These are phyloP conservation scores for Ephialtes manifestator DNA, from an alignment of 2,888 invertebrate genomes.

Conservation along the genomic window DNA sequence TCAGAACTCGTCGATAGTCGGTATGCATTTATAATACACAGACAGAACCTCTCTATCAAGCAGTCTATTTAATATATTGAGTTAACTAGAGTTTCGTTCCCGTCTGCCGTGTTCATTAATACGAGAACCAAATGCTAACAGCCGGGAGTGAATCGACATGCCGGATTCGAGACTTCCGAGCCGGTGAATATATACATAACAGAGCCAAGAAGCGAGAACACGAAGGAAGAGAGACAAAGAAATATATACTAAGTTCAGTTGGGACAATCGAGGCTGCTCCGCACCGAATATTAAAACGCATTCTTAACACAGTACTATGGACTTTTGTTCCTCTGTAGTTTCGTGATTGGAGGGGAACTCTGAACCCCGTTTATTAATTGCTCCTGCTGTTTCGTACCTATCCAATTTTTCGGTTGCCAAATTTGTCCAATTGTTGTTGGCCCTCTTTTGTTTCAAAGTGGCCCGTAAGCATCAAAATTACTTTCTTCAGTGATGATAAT, in stretches of 20 bases:
- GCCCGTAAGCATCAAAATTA: neutral
- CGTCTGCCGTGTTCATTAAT: conserved; percentile 7
- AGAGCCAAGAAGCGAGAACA: neutral
- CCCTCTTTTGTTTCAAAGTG: conserved; percentile 34
- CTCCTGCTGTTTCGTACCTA: conserved; percentile 47
- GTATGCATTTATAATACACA: neutral
- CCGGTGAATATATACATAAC: conserved; percentile 1
- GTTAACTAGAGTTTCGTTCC: neutral
- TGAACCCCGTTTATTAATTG: conserved; percentile 45
- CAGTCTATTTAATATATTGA: neutral
- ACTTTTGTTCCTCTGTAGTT: conserved; percentile 46
- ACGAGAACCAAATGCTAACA: conserved; percentile 1
- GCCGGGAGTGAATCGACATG: neutral
- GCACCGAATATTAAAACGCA: conserved; percentile 54
- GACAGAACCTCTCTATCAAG: neutral
- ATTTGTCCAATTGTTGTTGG: conserved; percentile 43
- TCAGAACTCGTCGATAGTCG: neutral
- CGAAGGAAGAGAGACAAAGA: neutral
- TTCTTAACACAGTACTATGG: conserved; percentile 4
- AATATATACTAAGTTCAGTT: conserved; percentile 36
- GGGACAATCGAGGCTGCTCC: conserved; percentile 40
- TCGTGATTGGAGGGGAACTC: neutral
- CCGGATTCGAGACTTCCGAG: conserved; percentile 1
- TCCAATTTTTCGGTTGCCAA: conserved; percentile 53
- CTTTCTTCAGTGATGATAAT: neutral